A percentile compares a stretch with the other conserved stretches of the same genome.
Conservation (phyloP, 2,888 invertebrate species). For the Molorchus minor region DNA sequence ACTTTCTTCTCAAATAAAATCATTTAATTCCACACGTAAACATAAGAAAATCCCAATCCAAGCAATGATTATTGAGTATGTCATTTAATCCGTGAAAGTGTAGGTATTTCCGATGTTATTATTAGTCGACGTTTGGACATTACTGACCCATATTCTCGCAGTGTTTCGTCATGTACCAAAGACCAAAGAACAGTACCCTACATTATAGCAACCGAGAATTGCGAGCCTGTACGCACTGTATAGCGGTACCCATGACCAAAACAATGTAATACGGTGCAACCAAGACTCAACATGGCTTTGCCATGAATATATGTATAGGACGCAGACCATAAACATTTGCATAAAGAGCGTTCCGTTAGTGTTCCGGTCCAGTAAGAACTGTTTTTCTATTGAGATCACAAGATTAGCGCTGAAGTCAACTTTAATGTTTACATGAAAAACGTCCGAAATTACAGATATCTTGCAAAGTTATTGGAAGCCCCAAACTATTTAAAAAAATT, state of each 20-base stretch:
- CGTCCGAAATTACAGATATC: too few species aligned
- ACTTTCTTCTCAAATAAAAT: too few species aligned
- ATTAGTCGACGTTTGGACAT: conserved; percentile 7
- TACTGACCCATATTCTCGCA: conserved; percentile 13
- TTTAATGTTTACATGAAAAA: too few species aligned
- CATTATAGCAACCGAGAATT: conserved; percentile 8
- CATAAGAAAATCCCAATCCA: not conserved
- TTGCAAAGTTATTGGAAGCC: too few species aligned
- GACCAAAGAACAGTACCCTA: conserved; percentile 23
- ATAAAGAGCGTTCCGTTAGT: conserved; percentile 23
- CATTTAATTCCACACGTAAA: too few species aligned
- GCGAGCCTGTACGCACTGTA: not conserved
- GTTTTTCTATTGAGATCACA: conserved; percentile 10
- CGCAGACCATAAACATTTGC: conserved; percentile 21
- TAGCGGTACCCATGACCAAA: conserved; percentile 25
- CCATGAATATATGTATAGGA: conserved; percentile 17
- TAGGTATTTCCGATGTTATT: conserved; percentile 6
- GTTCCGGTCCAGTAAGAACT: conserved; percentile 14
- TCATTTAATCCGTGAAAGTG: conserved; percentile 1
- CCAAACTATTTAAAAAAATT: too few species aligned
- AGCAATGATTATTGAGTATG: not conserved
- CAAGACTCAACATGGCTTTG: conserved; percentile 3
- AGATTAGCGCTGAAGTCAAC: not conserved
- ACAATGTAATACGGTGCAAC: conserved; percentile 12
- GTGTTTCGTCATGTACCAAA: conserved; percentile 11